Evolutionary conservation across 2,113 vertebrate species (phyloP).

Genomic region (Natator depressus): DNA sequence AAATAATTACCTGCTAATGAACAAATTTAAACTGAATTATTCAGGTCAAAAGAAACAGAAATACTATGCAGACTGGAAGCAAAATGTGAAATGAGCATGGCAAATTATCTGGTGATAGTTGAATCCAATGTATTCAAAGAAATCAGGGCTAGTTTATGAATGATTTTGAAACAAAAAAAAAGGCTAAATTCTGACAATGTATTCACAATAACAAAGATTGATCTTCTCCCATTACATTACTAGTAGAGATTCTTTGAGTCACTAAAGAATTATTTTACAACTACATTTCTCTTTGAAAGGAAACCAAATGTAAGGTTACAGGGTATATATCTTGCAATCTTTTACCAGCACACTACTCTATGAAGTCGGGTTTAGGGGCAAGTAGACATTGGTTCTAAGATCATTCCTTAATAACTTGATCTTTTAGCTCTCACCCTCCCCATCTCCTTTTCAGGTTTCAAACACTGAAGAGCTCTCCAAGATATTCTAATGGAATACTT

Average conservation of each 20-base stretch:
- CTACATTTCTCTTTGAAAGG: slow-evolving; percentile 7
- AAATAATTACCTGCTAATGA: slow-evolving; percentile 25
- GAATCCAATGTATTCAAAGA: not conserved
- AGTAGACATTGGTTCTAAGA: not conserved
- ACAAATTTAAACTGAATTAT: slow-evolving; percentile 10
- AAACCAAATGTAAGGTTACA: not conserved
- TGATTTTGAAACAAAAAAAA: not conserved
- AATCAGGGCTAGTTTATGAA: slow-evolving; percentile 10
- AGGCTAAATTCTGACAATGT: slow-evolving; percentile 11
- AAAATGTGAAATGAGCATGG: not conserved
- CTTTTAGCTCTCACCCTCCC: not conserved
- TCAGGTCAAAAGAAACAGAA: not conserved
- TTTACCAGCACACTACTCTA: not conserved
- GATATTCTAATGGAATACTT: not conserved
- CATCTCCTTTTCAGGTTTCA: not conserved
- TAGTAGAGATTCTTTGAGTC: slow-evolving; percentile 4
- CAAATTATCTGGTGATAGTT: not conserved
- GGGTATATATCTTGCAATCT: not conserved
- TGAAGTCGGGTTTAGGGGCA: not conserved
- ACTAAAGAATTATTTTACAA: slow-evolving; percentile 4
- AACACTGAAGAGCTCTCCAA: not conserved
- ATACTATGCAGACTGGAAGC: slow-evolving; percentile 13
- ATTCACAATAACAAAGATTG: slow-evolving; percentile 10
- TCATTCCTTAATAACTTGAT: not conserved
- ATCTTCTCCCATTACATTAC: slow-evolving; percentile 5